Evolutionary conservation across 2,888 invertebrate genomes (phyloP), one percentile per base, ranked within the genome.

Genomic region (Ametastegia equiseti): DNA sequence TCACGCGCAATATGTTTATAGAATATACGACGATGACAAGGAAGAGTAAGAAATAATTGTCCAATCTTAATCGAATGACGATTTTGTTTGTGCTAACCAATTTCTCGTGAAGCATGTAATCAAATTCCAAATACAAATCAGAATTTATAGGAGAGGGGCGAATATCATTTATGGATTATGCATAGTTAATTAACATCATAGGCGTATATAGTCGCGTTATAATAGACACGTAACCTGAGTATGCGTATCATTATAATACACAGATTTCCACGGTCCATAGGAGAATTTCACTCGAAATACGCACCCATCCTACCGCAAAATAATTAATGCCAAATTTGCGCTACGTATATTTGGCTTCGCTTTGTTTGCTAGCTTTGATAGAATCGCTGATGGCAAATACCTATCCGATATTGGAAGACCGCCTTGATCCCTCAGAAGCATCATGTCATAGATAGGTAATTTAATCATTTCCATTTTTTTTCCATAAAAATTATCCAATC

Each of bases 221-320:
- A 71, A 45, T 71, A 71, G 45, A 47, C 47, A 47, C 15, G 30
- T 45, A 69, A 9, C 6, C 71, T 19, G 30, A n/a, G 36, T n/a
- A 47, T 47, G 30, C n/a, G n/a, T 71, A 67, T 47, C 71, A 30
- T 71, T n/a, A 47, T n/a, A n/a, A n/a, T n/a, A 71, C 47, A 45
- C 30, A 30, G 15, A 71, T 71, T 47, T 47, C 19, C 71, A 47
- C 67, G 67, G 39, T 67, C 67, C 23, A 13, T 67, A 1, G 36
- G n/a, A 42, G 7, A 71, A 47, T 71, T 71, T 47, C 13, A 15
- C n/a, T 6, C 42, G 30, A 71, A 71, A n/a, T n/a, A n/a, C n/a
- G n/a, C n/a, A n/a, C 30, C n/a, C 47, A 71, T 7, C 23, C 36
- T 27, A 47, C 47, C 47, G 71, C 30, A 2, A 47, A 71, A 71